phyloP scores from a whole-genome alignment of 2,888 invertebrate species.

The Oscheius myriophilus region DNA sequence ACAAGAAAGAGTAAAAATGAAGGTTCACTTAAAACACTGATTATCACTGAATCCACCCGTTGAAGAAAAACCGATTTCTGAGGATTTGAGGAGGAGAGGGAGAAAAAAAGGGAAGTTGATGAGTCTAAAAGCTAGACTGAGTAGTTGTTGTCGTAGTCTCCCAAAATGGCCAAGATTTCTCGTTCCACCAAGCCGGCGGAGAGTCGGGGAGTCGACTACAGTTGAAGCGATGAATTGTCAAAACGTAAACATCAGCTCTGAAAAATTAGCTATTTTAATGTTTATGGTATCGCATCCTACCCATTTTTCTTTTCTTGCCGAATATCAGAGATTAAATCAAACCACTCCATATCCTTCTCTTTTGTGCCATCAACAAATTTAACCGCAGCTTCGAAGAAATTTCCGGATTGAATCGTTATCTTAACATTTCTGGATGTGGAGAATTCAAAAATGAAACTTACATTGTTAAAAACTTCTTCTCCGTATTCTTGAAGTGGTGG shows the following conservation, averaged over 20 bases:
- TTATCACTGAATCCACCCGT: too few relatives aligned
- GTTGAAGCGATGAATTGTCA: conserved; percentile 21
- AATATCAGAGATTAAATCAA: conserved; percentile 20
- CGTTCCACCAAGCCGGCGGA: conserved; percentile 22
- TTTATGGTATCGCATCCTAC: too few relatives aligned
- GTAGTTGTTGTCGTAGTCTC: too few relatives aligned
- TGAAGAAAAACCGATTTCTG: too few relatives aligned
- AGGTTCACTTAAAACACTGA: too few relatives aligned
- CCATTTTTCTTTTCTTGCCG: background rate
- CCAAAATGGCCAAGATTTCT: conserved; percentile 18
- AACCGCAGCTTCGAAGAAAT: conserved; percentile 17
- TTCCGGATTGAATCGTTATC: conserved; percentile 12
- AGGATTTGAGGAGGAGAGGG: too few relatives aligned
- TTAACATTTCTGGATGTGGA: background rate
- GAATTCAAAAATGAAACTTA: conserved; percentile 2
- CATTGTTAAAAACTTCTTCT: conserved; percentile 13
- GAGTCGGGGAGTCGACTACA: conserved; percentile 9
- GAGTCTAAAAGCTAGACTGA: too few relatives aligned
- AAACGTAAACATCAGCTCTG: background rate
- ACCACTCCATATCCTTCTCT: conserved; percentile 29
- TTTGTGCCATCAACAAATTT: conserved; percentile 17
- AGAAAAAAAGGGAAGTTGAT: too few relatives aligned
- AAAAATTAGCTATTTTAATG: background rate
- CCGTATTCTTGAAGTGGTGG: conserved; percentile 5
- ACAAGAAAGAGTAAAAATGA: too few relatives aligned